Percentiles rank a stretch among this genome's conserved stretches.
phyloP scores from a whole-genome alignment of 2,797 vertebrate genomes.

The Pantherophis vulpinus region DNA sequence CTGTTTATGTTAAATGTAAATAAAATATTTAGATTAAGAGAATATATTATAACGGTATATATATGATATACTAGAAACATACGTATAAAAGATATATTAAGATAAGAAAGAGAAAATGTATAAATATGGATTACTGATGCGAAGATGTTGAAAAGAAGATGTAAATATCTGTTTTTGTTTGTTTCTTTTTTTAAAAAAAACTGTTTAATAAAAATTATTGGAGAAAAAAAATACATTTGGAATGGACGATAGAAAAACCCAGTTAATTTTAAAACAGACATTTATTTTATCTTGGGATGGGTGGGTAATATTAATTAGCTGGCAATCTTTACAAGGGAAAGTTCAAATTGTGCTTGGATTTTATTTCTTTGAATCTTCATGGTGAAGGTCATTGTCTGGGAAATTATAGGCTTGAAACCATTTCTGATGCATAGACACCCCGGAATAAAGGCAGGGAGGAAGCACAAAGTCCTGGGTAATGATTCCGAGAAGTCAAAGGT shows the following conservation, averaged over 20 bases:
- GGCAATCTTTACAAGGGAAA: constrained; percentile 33
- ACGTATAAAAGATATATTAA: no score
- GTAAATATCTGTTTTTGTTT: no score
- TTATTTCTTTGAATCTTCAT: constrained; percentile 27
- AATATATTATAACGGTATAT: no score
- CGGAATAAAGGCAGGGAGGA: not conserved
- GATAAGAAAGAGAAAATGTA: no score
- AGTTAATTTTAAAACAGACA: not conserved
- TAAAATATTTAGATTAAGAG: no score
- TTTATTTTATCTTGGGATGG: not conserved
- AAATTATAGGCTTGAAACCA: constrained; percentile 11
- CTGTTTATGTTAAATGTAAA: no score
- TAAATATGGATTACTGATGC: no score
- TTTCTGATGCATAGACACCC: not conserved
- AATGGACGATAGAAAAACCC: not conserved
- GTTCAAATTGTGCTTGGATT: constrained; percentile 38
- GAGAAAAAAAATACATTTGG: not conserved
- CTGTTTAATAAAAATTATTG: no score
- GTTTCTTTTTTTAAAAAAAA: no score
- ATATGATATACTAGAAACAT: no score
- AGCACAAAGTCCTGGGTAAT: not conserved
- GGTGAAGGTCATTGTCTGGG: constrained; percentile 28
- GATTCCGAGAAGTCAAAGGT: not conserved
- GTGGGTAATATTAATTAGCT: constrained; percentile 33
- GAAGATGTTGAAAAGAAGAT: no score